Conservation (phyloP, 2,888 invertebrate species). For the Dryomyza anilis region DNA sequence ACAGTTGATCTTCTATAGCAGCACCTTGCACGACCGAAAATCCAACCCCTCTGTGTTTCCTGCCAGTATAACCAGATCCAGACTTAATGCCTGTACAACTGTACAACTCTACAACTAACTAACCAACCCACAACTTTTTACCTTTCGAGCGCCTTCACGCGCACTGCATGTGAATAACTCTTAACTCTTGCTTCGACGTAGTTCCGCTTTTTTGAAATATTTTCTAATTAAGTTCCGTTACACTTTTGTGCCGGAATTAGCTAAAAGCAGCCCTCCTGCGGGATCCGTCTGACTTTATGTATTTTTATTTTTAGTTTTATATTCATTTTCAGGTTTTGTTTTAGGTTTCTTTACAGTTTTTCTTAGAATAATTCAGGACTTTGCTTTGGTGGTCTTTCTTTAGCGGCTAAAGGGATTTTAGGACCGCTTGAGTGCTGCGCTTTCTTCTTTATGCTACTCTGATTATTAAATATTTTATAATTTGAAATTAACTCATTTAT, state of each 20-base stretch:
- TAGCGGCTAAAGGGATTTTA: not conserved
- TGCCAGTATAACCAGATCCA: too few species aligned
- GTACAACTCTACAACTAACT: too few species aligned
- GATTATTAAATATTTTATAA: constrained; percentile 15
- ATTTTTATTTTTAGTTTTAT: not conserved
- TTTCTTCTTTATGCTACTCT: not conserved
- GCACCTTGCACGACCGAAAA: too few species aligned
- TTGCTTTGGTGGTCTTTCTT: constrained; percentile 10
- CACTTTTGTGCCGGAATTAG: constrained; percentile 5
- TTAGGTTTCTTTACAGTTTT: not conserved
- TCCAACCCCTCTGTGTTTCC: too few species aligned
- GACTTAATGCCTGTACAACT: not conserved
- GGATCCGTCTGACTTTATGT: too few species aligned
- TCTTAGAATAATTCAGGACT: constrained; percentile 1
- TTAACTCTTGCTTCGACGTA: constrained; percentile 1
- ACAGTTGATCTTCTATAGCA: constrained; percentile 3
- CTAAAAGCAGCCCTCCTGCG: too few species aligned
- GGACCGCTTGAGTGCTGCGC: not conserved
- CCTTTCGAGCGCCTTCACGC: too few species aligned
- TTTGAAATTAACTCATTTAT: constrained; percentile 15
- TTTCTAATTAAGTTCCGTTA: constrained; percentile 28
- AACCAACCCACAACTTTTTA: too few species aligned
- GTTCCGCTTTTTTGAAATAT: constrained; percentile 17
- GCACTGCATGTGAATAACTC: not conserved
- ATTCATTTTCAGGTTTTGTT: not conserved